Percentiles rank a stretch among this genome's conserved stretches.
These are phyloP conservation scores for Zapus hudsonius DNA, from an alignment of 2,113 vertebrate genomes.

Conservation along the genomic window DNA sequence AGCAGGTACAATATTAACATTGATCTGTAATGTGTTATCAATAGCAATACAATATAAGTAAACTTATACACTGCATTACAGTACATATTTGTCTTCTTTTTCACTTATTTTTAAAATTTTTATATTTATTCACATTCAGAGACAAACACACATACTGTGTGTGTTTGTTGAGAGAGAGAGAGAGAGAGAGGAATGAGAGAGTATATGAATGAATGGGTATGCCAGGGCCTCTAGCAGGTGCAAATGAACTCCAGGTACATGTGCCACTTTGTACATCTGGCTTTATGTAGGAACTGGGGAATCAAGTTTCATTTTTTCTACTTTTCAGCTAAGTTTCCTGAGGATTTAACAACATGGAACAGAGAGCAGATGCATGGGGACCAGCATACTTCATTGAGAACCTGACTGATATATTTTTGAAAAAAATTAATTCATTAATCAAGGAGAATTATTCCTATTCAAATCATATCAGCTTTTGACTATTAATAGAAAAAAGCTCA, in stretches of 20 bases:
- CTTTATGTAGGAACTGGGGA: too few relatives aligned
- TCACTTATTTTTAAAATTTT: not conserved
- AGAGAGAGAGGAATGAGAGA: too few relatives aligned
- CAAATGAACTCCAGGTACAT: too few relatives aligned
- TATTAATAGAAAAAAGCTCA: not conserved
- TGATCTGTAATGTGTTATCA: not conserved
- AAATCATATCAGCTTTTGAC: not conserved
- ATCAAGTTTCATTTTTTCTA: not conserved
- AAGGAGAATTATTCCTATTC: slow-evolving; percentile 2
- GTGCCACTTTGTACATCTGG: too few relatives aligned
- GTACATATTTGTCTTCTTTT: not conserved
- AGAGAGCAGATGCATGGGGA: not conserved
- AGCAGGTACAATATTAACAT: not conserved
- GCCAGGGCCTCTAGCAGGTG: too few relatives aligned
- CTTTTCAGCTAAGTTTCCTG: not conserved
- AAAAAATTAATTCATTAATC: not conserved
- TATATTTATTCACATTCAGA: too few relatives aligned
- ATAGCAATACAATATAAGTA: not conserved
- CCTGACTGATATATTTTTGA: not conserved
- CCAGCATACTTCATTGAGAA: slow-evolving; percentile 1
- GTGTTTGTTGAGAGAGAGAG: too few relatives aligned
- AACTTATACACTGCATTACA: not conserved
- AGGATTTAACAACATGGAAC: not conserved
- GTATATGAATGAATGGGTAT: too few relatives aligned
- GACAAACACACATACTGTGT: too few relatives aligned